Percentiles rank a stretch among this genome's conserved stretches.
phyloP scores from a whole-genome alignment of 2,797 vertebrate genomes.

The Lagodon rhomboides region DNA sequence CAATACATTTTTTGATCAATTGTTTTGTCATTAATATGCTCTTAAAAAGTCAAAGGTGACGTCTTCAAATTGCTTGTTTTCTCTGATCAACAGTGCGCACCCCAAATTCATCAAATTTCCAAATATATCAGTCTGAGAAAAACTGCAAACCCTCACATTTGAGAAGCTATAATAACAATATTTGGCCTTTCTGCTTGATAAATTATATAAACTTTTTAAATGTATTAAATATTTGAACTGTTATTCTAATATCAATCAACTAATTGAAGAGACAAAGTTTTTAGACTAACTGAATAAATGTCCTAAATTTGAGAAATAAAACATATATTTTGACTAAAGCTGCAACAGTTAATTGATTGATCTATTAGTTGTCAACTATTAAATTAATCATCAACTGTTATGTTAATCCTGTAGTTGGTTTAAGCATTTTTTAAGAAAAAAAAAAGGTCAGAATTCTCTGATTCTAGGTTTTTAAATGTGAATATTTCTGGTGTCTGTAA shows the following conservation, averaged over 20 bases:
- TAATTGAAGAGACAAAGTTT: not conserved
- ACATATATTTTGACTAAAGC: conserved; percentile 3
- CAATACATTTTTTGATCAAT: accelerated
- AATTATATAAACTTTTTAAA: not conserved
- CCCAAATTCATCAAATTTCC: not conserved
- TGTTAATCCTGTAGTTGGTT: no score
- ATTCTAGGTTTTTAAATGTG: no score
- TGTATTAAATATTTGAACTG: no score
- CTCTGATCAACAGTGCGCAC: not conserved
- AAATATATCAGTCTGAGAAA: not conserved
- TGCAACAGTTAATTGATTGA: no score
- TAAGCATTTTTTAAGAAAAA: no score
- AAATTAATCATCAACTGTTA: no score
- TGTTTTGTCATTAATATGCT: not conserved
- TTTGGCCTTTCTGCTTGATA: not conserved
- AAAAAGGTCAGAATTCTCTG: no score
- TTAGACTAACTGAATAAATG: not conserved
- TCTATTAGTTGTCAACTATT: no score
- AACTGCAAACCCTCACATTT: not conserved
- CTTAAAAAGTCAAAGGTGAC: not conserved
- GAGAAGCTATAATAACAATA: not conserved
- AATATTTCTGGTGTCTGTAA: no score
- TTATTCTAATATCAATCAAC: accelerated
- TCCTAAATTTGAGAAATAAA: not conserved
- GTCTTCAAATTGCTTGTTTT: not conserved